Percentiles rank a stretch among this genome's conserved stretches.
phyloP scores from a whole-genome alignment of 2,113 vertebrate genomes.

The Seriola rivoliana region DNA sequence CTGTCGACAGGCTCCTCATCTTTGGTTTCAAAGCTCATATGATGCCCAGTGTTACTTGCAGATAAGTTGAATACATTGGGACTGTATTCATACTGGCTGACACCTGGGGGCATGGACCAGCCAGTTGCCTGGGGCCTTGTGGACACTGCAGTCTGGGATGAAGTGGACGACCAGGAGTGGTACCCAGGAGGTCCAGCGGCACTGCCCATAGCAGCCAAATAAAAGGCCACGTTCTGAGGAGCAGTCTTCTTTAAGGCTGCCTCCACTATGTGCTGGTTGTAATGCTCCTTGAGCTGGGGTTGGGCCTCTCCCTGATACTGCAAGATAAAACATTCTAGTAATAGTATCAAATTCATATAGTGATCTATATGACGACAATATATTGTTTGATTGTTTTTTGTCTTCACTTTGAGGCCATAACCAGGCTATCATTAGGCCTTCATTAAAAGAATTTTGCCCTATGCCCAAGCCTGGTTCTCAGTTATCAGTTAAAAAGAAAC shows the following conservation, averaged over 20 bases:
- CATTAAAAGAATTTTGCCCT: conserved; percentile 36
- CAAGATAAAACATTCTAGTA: background rate
- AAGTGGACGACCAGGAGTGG: conserved; percentile 39
- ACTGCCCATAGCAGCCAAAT: conserved; percentile 55
- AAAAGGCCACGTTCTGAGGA: conserved; percentile 71
- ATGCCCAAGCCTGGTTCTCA: too few species aligned
- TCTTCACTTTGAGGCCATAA: conserved; percentile 3
- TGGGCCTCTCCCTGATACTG: conserved; percentile 74
- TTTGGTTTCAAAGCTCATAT: conserved; percentile 30
- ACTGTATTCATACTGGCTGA: conserved; percentile 69
- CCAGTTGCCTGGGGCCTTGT: conserved; percentile 20
- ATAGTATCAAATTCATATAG: background rate
- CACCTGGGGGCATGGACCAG: conserved; percentile 67
- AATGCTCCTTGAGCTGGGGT: conserved; percentile 59
- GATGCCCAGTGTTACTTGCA: background rate
- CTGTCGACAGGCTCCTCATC: background rate
- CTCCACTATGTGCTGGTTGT: conserved; percentile 73
- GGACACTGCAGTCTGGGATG: conserved; percentile 38
- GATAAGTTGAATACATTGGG: conserved; percentile 41
- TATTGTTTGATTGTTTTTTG: conserved; percentile 45
- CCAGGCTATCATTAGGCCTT: conserved; percentile 39
- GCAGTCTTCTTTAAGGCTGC: conserved; percentile 62
- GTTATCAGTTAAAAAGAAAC: too few species aligned
- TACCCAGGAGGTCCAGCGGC: conserved; percentile 43
- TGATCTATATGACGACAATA: accelerated